Conservation (phyloP, 2,113 vertebrate genomes). For the Mustela lutreola region DNA sequence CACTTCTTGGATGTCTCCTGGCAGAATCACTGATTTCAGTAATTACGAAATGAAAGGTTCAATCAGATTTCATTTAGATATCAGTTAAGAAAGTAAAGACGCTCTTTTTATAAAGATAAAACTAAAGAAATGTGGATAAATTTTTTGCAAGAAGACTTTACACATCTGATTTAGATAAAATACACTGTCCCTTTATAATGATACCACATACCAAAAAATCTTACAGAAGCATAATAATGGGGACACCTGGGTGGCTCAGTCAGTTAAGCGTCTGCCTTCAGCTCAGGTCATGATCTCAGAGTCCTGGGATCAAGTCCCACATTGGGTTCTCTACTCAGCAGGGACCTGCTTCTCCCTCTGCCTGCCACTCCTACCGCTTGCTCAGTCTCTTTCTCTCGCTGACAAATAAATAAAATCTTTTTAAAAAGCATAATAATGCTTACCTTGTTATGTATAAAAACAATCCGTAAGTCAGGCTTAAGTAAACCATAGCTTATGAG, state of each 20-base stretch:
- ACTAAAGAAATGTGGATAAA: neutral
- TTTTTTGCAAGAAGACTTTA: constrained; percentile 13
- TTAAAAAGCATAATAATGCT: constrained; percentile 51
- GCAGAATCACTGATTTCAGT: constrained; percentile 24
- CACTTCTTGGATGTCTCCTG: neutral
- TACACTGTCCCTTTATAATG: neutral
- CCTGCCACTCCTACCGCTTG: no score
- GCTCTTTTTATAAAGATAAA: constrained; percentile 43
- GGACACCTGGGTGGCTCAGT: no score
- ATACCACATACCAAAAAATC: neutral
- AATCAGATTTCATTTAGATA: neutral
- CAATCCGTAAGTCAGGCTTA: constrained; percentile 94
- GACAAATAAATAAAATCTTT: no score
- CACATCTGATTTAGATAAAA: constrained; percentile 26
- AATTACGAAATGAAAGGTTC: constrained; percentile 17
- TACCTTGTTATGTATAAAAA: constrained; percentile 96
- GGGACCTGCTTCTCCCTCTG: no score
- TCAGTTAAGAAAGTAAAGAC: constrained; percentile 33
- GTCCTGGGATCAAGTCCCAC: no score
- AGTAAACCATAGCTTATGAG: constrained; percentile 94
- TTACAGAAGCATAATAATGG: neutral
- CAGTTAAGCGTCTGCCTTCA: no score
- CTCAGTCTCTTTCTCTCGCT: no score
- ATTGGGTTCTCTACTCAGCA: no score
- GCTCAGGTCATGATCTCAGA: no score